Evolutionary conservation across 2,797 vertebrate genomes (phyloP), one percentile per base, ranked within the genome.

Genomic region (Diceros bicornis): DNA sequence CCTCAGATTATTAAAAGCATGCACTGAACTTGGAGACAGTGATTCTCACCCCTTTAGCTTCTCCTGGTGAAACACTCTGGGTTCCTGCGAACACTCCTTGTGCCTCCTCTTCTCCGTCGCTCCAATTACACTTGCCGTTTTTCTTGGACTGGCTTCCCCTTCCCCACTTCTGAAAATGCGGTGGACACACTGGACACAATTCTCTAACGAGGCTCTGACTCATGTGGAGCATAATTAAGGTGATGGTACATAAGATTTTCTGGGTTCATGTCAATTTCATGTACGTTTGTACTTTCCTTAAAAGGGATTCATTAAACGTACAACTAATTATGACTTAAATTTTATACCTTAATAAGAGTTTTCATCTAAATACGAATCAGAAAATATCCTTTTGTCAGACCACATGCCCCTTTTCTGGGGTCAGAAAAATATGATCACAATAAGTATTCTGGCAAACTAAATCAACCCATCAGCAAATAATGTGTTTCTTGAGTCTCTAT

Each of bases 161-260:
- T 21, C 34, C 14, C 25, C 18, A 8, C 84, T 75, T 23, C 11
- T 5, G 47, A 57, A 21, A 17, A 2, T 47, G 83, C 27, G 37
- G 62, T 12, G 52, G 7, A 1, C 61, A 16, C 2, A 1, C 34
- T 4, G 8, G 44, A 77, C 41, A 44, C 41, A 2, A 61, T 20
- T 34, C 52, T 32, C 91, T 20, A 7, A 55, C 8, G 23, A 52
- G 27, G 81, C 25, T 62, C 62, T 78, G 32, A 57, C n/a, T 78
- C 27, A 20, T 0, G 0, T 1, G 57, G 12, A 6, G 44, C 29
- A 3, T 16, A 7, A 52, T 3, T 9, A 20, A 32, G 47, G 68
- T 4, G 5, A 47, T 10, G 20, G 47, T 34, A 32, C 17, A 21
- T 4, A 32, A 1, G 18, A 57, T 68, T 11, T 14, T 12, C 82